Evolutionary conservation across 1,140 invertebrate genomes (phyloP), one percentile per base, ranked within the genome.

Genomic region (Calosoma granatense): DNA sequence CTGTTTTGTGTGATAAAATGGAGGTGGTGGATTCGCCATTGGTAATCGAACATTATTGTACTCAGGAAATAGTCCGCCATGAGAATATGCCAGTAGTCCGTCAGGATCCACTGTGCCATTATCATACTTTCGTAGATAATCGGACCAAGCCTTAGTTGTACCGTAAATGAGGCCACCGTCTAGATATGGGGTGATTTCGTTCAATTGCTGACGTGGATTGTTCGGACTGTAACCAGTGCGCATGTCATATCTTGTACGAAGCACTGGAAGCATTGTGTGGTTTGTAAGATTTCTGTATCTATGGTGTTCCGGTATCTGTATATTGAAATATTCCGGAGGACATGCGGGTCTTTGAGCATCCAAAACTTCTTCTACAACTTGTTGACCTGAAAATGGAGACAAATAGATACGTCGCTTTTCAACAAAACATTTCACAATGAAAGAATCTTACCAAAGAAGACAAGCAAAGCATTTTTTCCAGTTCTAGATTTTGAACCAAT

Each of bases 321-420:
- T 75, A 57, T 80, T 81, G 56, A 80, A 76, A 64, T 81, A 81
- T 65, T 80, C 76, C 0, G 78, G 77, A 14, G 79, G 79, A 67
- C 78, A 81, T n/a, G 72, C 73, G 15, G 76, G 64, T 59, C 74
- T 66, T 63, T 83, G 80, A 9, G 78, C 74, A 70, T 84, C 81
- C 51, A 84, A 64, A 56, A 84, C 79, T 70, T 84, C 81, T 65
- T 84, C 81, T 14, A 82, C 79, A 1, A 83, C 72, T 67, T 83
- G 81, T 63, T 83, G 80, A 52, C 78, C 77, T 81, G 59, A 6
- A 57, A 54, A 54, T 54, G 14, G 30, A n/a, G 21, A 21, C 12
- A 53, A 51, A 59, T 53, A n/a, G n/a, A n/a, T n/a, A n/a, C n/a
- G n/a, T n/a, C 9, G n/a, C 12, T 22, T 43, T 59, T 21, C 1